Evolutionary conservation across 1,140 invertebrate genomes (phyloP).

Genomic region (Pachyrhynchus sulphureomaculatus): DNA sequence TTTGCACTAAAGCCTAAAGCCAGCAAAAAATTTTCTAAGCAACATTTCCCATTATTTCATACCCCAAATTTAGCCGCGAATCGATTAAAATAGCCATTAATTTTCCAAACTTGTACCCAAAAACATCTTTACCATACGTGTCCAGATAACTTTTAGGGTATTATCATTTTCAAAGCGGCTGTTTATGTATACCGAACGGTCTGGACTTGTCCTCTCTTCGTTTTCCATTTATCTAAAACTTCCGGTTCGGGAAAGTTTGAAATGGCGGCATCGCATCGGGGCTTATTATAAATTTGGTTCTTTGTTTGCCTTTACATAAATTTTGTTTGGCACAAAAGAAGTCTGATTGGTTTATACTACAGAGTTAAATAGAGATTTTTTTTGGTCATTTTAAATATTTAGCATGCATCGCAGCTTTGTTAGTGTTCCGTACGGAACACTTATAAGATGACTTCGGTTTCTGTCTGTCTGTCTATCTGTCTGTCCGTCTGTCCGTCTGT

Average conservation of each 20-base stretch:
- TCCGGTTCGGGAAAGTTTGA: conserved; percentile 10
- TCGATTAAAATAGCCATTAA: conserved; percentile 14
- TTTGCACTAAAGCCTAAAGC: too few species aligned
- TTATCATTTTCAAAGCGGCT: conserved; percentile 15
- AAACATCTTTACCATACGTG: conserved; percentile 19
- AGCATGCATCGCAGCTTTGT: too few species aligned
- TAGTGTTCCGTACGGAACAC: too few species aligned
- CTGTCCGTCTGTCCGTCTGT: too few species aligned
- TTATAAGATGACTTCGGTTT: too few species aligned
- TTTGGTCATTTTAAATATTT: too few species aligned
- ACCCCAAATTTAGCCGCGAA: too few species aligned
- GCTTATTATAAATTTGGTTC: conserved; percentile 20
- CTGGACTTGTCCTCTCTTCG: conserved; percentile 6
- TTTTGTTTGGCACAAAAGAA: background rate
- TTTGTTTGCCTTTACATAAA: conserved; percentile 9
- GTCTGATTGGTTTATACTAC: background rate
- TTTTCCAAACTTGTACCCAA: conserved; percentile 13
- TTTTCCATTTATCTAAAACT: conserved; percentile 16
- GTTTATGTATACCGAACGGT: conserved; percentile 17
- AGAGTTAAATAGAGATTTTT: too few species aligned
- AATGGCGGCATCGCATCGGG: background rate
- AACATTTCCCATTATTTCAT: too few species aligned
- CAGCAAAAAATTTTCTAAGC: too few species aligned
- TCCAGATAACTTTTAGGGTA: conserved; percentile 12
- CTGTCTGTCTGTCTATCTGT: too few species aligned